Percentiles rank a stretch among this genome's conserved stretches.
Conservation (phyloP, 2,888 invertebrate species). For the Ctena decussata region DNA sequence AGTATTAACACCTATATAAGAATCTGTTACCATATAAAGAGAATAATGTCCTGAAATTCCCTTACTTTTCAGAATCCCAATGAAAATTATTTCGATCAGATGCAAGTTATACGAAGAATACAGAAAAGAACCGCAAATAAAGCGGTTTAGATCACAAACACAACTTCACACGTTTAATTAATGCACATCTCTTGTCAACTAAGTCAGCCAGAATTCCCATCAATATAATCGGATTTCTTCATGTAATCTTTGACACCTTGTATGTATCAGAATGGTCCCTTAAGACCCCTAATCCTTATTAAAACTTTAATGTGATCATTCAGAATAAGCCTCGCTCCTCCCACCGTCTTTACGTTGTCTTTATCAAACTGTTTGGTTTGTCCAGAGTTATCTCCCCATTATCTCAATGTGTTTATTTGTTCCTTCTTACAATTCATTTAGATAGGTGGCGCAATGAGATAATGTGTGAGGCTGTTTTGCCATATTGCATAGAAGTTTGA, state of each 20-base stretch:
- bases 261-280: neutral
- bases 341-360: neutral
- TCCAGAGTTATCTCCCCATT: constrained; percentile 14
- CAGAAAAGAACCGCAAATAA: too few species aligned
- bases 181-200: neutral
- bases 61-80: too few species aligned
- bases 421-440: constrained; percentile 42
- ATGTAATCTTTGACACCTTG: constrained; percentile 10
- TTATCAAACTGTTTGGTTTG: constrained; percentile 7
- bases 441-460: neutral
- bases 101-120: too few species aligned
- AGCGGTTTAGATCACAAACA: neutral
- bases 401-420: constrained; percentile 52
- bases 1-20: too few species aligned
- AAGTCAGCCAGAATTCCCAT: neutral
- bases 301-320: neutral
- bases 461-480: too few species aligned
- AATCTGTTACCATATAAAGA: too few species aligned
- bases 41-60: too few species aligned
- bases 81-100: too few species aligned
- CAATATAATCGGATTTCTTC: neutral
- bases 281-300: constrained; percentile 9
- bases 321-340: constrained; percentile 3
- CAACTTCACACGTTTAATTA: neutral
- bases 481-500: too few species aligned